Percentiles rank a stretch among this genome's conserved stretches.
These are phyloP conservation scores for Drosophila saltans DNA, from an alignment of 1,140 invertebrate genomes.

Conservation along the genomic window DNA sequence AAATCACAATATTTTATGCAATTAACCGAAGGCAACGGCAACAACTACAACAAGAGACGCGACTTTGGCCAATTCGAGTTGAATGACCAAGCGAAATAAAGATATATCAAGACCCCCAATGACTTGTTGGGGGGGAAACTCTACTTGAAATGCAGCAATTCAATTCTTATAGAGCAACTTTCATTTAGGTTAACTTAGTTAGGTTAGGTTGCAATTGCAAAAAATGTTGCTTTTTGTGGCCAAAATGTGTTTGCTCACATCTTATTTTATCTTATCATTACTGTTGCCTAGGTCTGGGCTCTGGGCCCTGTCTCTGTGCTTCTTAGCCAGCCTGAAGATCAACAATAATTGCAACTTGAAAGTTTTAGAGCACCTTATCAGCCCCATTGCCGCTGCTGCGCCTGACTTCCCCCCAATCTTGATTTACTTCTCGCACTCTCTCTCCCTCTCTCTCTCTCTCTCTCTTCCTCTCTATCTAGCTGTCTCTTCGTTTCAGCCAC, in stretches of 20 bases:
- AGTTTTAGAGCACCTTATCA: conserved; percentile 53
- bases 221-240: conserved; percentile 2
- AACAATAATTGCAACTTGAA: conserved; percentile 38
- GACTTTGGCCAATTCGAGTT: conserved; percentile 49
- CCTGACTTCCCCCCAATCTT: neutral
- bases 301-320: neutral
- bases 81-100: conserved; percentile 29
- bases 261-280: conserved; percentile 44
- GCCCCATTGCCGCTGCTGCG: neutral
- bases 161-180: conserved; percentile 20
- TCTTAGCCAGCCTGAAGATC: conserved; percentile 28
- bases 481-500: conserved; percentile 23
- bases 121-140: too few relatives aligned
- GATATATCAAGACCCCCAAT: too few relatives aligned
- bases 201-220: neutral
- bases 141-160: conserved; percentile 18
- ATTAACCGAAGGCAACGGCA: conserved; percentile 43
- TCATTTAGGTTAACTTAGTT: neutral
- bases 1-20: conserved; percentile 59
- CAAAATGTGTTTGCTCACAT: conserved; percentile 37
- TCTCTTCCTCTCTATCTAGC: conserved; percentile 3
- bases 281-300: conserved; percentile 1
- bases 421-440: conserved; percentile 32
- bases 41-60: too few relatives aligned
- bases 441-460: conserved; percentile 22